Percentiles rank a stretch among this genome's conserved stretches.
Evolutionary conservation across 1,140 invertebrate genomes (phyloP).

Genomic region (Plectrocnemia conspersa): DNA sequence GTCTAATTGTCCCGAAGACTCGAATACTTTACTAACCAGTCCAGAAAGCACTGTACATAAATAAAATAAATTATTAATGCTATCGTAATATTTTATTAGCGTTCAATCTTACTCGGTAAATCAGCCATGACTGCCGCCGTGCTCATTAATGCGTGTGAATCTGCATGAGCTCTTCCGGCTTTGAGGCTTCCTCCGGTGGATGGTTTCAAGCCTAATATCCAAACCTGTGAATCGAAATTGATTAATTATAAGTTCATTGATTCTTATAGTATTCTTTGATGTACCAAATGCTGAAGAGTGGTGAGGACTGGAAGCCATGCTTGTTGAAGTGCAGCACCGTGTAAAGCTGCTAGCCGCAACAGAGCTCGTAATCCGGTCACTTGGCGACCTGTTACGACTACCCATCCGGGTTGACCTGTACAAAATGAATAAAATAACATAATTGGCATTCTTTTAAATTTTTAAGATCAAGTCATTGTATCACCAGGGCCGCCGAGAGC

Average conservation of each 20-base stretch:
- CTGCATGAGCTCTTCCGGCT: constrained; percentile 64
- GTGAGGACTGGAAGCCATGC: constrained; percentile 95
- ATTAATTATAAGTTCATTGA: background rate
- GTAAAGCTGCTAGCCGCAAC: constrained; percentile 82
- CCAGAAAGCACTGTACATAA: constrained; percentile 67
- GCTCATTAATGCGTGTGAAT: constrained; percentile 89
- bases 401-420: constrained; percentile 80
- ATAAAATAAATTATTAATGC: constrained; percentile 7
- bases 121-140: constrained; percentile 95
- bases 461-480: no score
- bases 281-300: constrained; percentile 88
- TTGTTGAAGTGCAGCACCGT: constrained; percentile 86
- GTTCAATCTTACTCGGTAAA: constrained; percentile 58
- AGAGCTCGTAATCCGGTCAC: constrained; percentile 92
- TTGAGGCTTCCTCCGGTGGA: constrained; percentile 88
- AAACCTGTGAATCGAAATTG: constrained; percentile 52
- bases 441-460: no score
- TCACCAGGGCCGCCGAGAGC: no score
- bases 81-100: background rate
- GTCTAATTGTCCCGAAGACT: constrained; percentile 89
- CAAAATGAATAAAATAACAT: no score
- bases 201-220: constrained; percentile 95
- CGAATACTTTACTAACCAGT: constrained; percentile 90
- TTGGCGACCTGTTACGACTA: constrained; percentile 97
- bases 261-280: background rate